Percentiles rank a stretch among this genome's conserved stretches.
These are phyloP conservation scores for Ennomos fuscantarius DNA, from an alignment of 2,888 invertebrate species.

Conservation along the genomic window DNA sequence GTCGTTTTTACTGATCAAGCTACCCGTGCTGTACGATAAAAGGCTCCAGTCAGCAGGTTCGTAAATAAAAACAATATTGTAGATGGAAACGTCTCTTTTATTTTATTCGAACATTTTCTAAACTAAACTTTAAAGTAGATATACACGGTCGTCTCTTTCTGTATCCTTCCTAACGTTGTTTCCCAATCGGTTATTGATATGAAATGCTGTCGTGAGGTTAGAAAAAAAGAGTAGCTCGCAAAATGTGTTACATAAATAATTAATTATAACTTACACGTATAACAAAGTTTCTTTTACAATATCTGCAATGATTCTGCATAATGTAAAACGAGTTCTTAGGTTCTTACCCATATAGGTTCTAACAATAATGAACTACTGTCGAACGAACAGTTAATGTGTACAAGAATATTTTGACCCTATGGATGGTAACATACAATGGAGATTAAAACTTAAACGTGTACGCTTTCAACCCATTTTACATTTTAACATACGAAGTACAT, in stretches of 20 bases:
- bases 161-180: slow-evolving; percentile 25
- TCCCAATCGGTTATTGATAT: slow-evolving; percentile 32
- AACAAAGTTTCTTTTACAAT: too few relatives aligned
- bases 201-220: slow-evolving; percentile 40
- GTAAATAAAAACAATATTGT: slow-evolving; percentile 39
- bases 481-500: too few relatives aligned
- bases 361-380: too few relatives aligned
- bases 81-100: slow-evolving; percentile 55
- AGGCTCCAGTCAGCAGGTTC: background rate
- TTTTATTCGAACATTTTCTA: slow-evolving; percentile 46
- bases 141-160: slow-evolving; percentile 33
- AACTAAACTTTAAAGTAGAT: slow-evolving; percentile 38
- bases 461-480: too few relatives aligned
- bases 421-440: too few relatives aligned
- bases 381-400: too few relatives aligned
- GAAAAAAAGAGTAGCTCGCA: slow-evolving; percentile 22
- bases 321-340: too few relatives aligned
- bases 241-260: slow-evolving; percentile 1
- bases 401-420: too few relatives aligned
- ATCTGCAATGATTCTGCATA: too few relatives aligned
- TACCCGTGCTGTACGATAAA: background rate
- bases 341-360: too few relatives aligned
- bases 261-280: background rate
- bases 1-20: background rate
- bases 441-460: too few relatives aligned